These are phyloP conservation scores for Helleia helle DNA, from an alignment of 2,888 invertebrate genomes.

Conservation along the genomic window DNA sequence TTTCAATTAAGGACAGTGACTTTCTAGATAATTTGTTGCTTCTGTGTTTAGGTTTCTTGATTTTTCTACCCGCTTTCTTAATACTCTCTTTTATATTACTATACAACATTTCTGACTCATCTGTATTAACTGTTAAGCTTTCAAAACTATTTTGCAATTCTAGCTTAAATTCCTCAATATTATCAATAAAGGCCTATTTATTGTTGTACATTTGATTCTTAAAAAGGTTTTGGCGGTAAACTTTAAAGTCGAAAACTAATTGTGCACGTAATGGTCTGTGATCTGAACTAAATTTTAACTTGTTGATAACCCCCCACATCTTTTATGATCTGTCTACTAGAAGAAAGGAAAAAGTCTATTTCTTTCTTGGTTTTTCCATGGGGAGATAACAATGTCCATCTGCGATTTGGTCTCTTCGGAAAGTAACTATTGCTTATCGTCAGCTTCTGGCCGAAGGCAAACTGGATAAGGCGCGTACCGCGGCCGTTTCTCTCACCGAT, in stretches of 20 bases:
- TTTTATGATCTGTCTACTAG: conserved; percentile 12
- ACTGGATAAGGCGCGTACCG: conserved; percentile 9
- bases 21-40: too few species aligned
- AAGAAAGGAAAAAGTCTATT: conserved; percentile 16
- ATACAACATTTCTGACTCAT: too few species aligned
- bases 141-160: too few species aligned
- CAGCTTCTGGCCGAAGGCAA: conserved; percentile 12
- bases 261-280: neutral
- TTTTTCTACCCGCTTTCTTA: neutral
- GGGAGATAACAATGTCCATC: conserved; percentile 17
- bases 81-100: neutral
- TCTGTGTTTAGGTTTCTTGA: neutral
- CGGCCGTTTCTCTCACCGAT: neutral
- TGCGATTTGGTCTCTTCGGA: conserved; percentile 13
- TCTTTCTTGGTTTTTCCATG: conserved; percentile 13
- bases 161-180: too few species aligned
- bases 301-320: conserved; percentile 5
- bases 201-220: too few species aligned
- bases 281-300: neutral
- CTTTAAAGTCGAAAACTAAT: neutral
- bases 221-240: neutral
- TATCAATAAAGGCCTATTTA: too few species aligned
- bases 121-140: neutral
- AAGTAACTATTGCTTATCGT: conserved; percentile 14
- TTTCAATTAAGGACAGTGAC: too few species aligned